These are phyloP conservation scores for Erethizon dorsatum DNA, from an alignment of 2,797 vertebrate genomes.

Conservation along the genomic window DNA sequence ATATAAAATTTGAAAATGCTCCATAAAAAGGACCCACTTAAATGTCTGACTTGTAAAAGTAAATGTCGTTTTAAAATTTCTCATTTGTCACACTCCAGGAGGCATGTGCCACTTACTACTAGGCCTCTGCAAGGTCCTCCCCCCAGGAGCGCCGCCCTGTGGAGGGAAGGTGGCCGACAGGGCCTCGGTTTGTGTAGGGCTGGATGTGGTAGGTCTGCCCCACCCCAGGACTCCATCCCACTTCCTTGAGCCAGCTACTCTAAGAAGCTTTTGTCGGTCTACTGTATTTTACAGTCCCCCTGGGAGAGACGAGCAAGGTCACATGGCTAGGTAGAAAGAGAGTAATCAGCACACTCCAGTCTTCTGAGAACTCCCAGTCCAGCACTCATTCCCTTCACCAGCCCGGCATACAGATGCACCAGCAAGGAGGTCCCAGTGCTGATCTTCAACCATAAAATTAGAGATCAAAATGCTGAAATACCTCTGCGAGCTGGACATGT, in stretches of 20 bases:
- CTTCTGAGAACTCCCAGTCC: not conserved
- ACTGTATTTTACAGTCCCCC: not conserved
- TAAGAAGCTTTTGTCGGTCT: not conserved
- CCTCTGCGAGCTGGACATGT: not conserved
- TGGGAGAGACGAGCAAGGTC: not conserved
- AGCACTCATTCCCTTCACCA: not conserved
- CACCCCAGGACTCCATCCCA: fast-evolving
- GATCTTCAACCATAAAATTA: not conserved
- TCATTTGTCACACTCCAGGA: conserved; percentile 79
- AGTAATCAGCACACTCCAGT: not conserved
- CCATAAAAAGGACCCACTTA: conserved; percentile 81
- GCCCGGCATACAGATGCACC: not conserved
- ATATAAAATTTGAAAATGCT: conserved; percentile 84
- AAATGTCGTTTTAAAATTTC: conserved; percentile 81
- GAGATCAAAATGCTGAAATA: conserved; percentile 30
- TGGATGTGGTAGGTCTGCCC: not conserved
- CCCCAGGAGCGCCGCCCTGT: fast-evolving
- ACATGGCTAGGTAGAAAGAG: not conserved
- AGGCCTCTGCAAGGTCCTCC: not conserved
- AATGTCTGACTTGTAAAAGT: conserved; percentile 84
- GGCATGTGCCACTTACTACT: conserved; percentile 2
- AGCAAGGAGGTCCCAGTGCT: not conserved
- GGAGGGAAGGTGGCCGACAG: fast-evolving
- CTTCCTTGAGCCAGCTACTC: not conserved
- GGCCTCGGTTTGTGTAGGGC: fast-evolving